Base-by-base conservation (phyloP, 2,113 vertebrate species). In the Cathartes aura region DNA sequence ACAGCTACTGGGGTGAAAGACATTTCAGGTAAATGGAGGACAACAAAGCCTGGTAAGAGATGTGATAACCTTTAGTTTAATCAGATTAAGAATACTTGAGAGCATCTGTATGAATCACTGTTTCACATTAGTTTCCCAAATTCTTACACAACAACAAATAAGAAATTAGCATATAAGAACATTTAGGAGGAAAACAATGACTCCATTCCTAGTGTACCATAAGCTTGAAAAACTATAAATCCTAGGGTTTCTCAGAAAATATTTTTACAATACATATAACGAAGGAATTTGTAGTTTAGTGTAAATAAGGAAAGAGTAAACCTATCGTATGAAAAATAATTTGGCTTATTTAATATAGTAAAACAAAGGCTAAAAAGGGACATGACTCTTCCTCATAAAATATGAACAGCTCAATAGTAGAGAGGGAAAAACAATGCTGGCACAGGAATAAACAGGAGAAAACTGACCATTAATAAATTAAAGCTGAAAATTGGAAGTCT, bases 361-460 rank as follows among this genome's bases (percentile, higher is more conserved):
- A 88, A 95, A 84, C 6, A 66, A 85, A 85, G 27, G 18, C 50
- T 74, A 56, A 93, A 81, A 91, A 50, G 18, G 47, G 56, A 75
- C 5, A 0, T 67, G n/a, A 63, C 12, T 78, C 42, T 72, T 91
- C 58, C 27, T 71, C 48, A 60, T 75, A 67, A 82, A 92, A 82
- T 63, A 93, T 8, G 32, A 81, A 53, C 6, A 63, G 13, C 27
- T 95, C 45, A 93, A 8, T 45, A 89, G 24, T 6, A 92, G 55
- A 93, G 62, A 80, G 12, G 5, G 40, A 50, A 78, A 89, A 79
- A 93, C 93, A 96, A 89, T 94, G n/a, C 34, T 94, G 91, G 91
- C 91, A 94, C 8, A 56, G 32, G 64, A 96, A 96, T 56, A 94
- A 95, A 81, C 36, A 78, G 5, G 17, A 90, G 24, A 81, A 96